Conservation (phyloP, 2,888 invertebrate genomes). For the Dynastes hyllus region DNA sequence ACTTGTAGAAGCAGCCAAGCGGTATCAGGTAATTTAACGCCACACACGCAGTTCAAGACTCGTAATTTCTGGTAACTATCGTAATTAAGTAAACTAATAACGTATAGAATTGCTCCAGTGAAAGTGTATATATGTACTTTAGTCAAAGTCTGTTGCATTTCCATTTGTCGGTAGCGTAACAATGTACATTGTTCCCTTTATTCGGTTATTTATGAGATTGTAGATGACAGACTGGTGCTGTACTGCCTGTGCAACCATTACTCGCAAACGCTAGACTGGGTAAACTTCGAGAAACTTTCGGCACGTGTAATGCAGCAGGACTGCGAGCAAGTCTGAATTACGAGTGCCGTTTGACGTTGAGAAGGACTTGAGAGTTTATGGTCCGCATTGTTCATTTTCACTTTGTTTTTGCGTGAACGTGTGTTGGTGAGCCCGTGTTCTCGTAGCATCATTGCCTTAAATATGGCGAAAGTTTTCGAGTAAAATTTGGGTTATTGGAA, state of each 20-base stretch:
- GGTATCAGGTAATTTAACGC: slow-evolving; percentile 56
- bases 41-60: slow-evolving; percentile 47
- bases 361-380: slow-evolving; percentile 41
- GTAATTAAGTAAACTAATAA: slow-evolving; percentile 58
- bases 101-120: slow-evolving; percentile 50
- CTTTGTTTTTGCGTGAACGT: slow-evolving; percentile 25
- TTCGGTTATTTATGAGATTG: slow-evolving; percentile 61
- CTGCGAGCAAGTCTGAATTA: slow-evolving; percentile 41
- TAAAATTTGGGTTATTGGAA: slow-evolving; percentile 46
- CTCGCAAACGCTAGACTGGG: slow-evolving; percentile 59
- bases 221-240: slow-evolving; percentile 58
- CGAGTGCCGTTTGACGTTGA: slow-evolving; percentile 31
- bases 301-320: slow-evolving; percentile 57
- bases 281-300: slow-evolving; percentile 60
- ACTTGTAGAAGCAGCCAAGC: slow-evolving; percentile 43
- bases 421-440: slow-evolving; percentile 5
- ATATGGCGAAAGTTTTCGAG: slow-evolving; percentile 43
- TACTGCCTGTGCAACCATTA: slow-evolving; percentile 54
- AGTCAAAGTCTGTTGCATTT: slow-evolving; percentile 55
- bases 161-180: slow-evolving; percentile 49
- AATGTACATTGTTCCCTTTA: slow-evolving; percentile 55
- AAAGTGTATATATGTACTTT: slow-evolving; percentile 49
- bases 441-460: slow-evolving; percentile 39
- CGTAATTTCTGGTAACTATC: slow-evolving; percentile 56
- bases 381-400: slow-evolving; percentile 40